Evolutionary conservation across 2,888 invertebrate species (phyloP), one percentile per base, ranked within the genome.

Genomic region (Neuroscelio doddi): DNA sequence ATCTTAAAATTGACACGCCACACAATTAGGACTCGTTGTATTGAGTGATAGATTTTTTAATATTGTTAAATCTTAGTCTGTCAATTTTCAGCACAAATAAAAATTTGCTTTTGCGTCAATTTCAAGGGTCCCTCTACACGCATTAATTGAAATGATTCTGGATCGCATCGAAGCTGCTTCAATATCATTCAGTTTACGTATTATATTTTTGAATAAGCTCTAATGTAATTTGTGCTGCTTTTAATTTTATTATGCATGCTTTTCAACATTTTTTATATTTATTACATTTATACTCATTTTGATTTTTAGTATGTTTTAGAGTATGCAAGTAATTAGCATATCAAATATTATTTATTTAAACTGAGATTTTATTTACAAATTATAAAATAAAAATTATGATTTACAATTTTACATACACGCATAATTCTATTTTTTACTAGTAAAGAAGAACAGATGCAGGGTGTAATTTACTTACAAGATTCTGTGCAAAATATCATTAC

Each of bases 101-200:
- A 21, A 3, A 21, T 2, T 5, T 21, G 21, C 21, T 21, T 5
- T 21, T 5, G 2, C 21, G 5, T 21, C 15, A 46, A 39, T 50
- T 15, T 16, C 36, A 29, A 49, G 17, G 34, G 16, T 38, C 34
- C 32, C 51, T 52, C 51, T 51, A 39, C 24, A 44, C 52, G 57
- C 9, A 30, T 30, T 3, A 30, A 30, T 30, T 10, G 30, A 41
- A 38, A 12, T 74, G 73, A 75, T 77, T 74, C 73, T 76, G 73
- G 76, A 74, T 76, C 75, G 76, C 78, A 75, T 72, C 67, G 71
- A 78, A 78, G 74, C 73, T 72, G 64, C 65, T 69, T 47, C 12
- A 36, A 10, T 17, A 12, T 36, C 17, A 5, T 3, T 21, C 5
- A 64, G 52, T 64, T 39, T 41, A 63, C 44, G 5, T 21, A 55